phyloP scores from a whole-genome alignment of 2,888 invertebrate genomes.

The Tiliacea aurago region DNA sequence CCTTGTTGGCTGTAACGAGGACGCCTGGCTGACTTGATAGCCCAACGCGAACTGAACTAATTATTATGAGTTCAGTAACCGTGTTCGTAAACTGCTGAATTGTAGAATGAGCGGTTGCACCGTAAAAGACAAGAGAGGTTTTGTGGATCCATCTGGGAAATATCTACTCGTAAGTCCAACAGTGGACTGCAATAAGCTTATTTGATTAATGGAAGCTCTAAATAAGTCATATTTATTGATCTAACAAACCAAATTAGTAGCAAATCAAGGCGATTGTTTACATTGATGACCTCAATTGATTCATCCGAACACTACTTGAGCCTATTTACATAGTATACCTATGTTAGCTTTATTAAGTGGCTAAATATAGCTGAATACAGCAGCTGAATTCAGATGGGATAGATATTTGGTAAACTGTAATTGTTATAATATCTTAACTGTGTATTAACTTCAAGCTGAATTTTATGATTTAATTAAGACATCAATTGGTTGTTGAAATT shows the following conservation, averaged over 20 bases:
- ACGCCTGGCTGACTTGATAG: too few species aligned
- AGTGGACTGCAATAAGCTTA: background rate
- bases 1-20: too few species aligned
- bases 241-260: background rate
- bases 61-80: too few species aligned
- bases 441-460: background rate
- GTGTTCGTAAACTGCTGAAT: too few species aligned
- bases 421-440: too few species aligned
- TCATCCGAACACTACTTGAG: conserved; percentile 25
- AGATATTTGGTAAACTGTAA: background rate
- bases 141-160: too few species aligned
- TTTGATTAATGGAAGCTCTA: background rate
- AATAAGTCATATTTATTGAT: background rate
- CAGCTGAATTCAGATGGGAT: background rate
- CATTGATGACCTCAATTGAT: conserved; percentile 33
- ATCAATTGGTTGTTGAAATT: too few species aligned
- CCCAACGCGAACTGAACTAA: too few species aligned
- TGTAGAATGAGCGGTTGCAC: too few species aligned
- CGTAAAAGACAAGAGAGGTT: too few species aligned
- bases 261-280: conserved; percentile 29
- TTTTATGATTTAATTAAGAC: too few species aligned
- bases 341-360: conserved; percentile 20
- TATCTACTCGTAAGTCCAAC: background rate
- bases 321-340: conserved; percentile 16
- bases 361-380: conserved; percentile 4